Evolutionary conservation across 2,888 invertebrate genomes (phyloP).

Genomic region (Cataglyphis altisquamis): DNA sequence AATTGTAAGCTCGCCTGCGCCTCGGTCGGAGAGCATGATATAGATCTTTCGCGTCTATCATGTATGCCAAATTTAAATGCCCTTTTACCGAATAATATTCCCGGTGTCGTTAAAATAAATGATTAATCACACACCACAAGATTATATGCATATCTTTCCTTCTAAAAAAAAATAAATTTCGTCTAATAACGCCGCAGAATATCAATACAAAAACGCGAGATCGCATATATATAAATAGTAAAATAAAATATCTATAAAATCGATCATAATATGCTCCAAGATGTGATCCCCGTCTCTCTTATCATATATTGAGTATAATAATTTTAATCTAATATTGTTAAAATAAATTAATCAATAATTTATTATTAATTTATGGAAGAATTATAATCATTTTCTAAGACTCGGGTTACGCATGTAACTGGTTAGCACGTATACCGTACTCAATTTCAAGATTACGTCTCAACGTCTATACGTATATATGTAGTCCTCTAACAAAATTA

Average conservation of each 20-base stretch:
- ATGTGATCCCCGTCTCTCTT: not conserved
- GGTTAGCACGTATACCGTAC: not conserved
- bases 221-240: not conserved
- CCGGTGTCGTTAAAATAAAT: not conserved
- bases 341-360: conserved; percentile 1
- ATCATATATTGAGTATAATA: not conserved
- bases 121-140: not conserved
- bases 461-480: not conserved
- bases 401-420: not conserved
- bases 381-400: not conserved
- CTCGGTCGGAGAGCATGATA: conserved; percentile 35
- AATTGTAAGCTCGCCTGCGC: conserved; percentile 23
- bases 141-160: not conserved
- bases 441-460: conserved; percentile 7
- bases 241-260: not conserved
- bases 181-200: not conserved
- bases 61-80: conserved; percentile 64
- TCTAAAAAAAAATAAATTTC: not conserved
- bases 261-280: not conserved
- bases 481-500: conserved; percentile 3
- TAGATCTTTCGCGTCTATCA: conserved; percentile 60
- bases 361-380: not conserved
- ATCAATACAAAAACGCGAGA: not conserved
- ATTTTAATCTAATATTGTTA: not conserved
- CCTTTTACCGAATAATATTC: conserved; percentile 3